These are phyloP conservation scores for Sphecodes monilicornis DNA, from an alignment of 2,888 invertebrate genomes.

Conservation along the genomic window DNA sequence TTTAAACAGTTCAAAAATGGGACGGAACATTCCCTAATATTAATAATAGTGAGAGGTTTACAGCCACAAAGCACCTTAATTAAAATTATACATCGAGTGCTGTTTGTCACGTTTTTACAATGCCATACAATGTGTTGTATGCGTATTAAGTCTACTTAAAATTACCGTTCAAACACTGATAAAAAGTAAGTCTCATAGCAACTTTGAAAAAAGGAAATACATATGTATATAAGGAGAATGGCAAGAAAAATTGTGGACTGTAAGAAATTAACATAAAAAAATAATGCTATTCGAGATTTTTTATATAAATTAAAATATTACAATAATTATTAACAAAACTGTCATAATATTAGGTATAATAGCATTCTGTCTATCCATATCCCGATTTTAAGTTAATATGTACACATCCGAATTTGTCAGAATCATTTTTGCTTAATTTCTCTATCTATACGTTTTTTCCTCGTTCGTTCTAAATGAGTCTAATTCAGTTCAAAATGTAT, in stretches of 20 bases:
- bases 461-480: slow-evolving; percentile 30
- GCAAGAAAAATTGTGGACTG: slow-evolving; percentile 29
- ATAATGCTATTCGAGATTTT: slow-evolving; percentile 70
- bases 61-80: slow-evolving; percentile 58
- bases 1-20: slow-evolving; percentile 68
- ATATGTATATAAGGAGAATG: slow-evolving; percentile 34
- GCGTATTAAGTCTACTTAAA: slow-evolving; percentile 30
- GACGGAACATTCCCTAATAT: slow-evolving; percentile 72
- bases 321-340: slow-evolving; percentile 74
- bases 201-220: slow-evolving; percentile 36
- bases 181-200: slow-evolving; percentile 6
- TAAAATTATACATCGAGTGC: slow-evolving; percentile 49
- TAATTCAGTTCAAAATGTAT: slow-evolving; percentile 44
- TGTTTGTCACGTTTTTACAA: slow-evolving; percentile 31
- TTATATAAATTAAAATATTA: slow-evolving; percentile 79
- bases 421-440: slow-evolving; percentile 19
- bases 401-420: slow-evolving; percentile 60
- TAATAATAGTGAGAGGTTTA: slow-evolving; percentile 57
- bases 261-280: slow-evolving; percentile 62
- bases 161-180: slow-evolving; percentile 17
- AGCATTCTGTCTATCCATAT: slow-evolving; percentile 63
- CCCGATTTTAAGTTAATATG: slow-evolving; percentile 66
- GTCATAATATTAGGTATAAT: slow-evolving; percentile 68
- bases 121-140: slow-evolving; percentile 38
- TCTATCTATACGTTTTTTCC: slow-evolving; percentile 37